Evolutionary conservation across 2,113 vertebrate genomes (phyloP).

Genomic region (Camarhynchus parvulus): DNA sequence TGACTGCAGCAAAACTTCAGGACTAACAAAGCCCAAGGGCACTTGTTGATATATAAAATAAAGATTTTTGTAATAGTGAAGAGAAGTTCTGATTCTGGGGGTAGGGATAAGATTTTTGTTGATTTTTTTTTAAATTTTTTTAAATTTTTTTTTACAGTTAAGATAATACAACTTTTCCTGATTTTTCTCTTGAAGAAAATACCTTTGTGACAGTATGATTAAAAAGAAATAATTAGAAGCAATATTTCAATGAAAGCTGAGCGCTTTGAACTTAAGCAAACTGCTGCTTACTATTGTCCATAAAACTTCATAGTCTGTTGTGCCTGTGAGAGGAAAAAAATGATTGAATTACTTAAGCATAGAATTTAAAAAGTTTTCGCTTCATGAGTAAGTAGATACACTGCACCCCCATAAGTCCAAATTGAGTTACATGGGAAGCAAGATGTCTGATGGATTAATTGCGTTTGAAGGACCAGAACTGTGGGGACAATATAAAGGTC

Average conservation of each 20-base stretch:
- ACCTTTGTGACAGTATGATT: not conserved
- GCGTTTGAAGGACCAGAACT: not conserved
- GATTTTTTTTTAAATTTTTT: no score
- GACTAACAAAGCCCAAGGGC: not conserved
- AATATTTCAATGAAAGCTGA: not conserved
- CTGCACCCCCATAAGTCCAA: not conserved
- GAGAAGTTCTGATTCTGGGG: not conserved
- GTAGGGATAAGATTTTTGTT: no score
- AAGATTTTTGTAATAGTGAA: not conserved
- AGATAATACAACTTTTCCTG: not conserved
- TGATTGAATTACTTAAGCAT: not conserved
- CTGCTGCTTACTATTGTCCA: fast-evolving
- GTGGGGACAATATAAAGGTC: not conserved
- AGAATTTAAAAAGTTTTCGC: not conserved
- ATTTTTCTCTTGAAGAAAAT: not conserved
- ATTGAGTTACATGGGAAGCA: not conserved
- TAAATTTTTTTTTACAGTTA: not conserved
- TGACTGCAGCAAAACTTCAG: not conserved
- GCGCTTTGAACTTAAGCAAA: not conserved
- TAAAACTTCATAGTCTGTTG: not conserved
- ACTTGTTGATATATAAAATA: not conserved
- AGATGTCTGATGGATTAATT: not conserved
- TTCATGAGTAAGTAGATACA: not conserved
- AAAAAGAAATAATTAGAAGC: not conserved
- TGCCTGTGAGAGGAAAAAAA: not conserved